A percentile compares a stretch with the other conserved stretches of the same genome.
These are phyloP conservation scores for Gila orcuttii DNA, from an alignment of 2,113 vertebrate species.

Conservation along the genomic window DNA sequence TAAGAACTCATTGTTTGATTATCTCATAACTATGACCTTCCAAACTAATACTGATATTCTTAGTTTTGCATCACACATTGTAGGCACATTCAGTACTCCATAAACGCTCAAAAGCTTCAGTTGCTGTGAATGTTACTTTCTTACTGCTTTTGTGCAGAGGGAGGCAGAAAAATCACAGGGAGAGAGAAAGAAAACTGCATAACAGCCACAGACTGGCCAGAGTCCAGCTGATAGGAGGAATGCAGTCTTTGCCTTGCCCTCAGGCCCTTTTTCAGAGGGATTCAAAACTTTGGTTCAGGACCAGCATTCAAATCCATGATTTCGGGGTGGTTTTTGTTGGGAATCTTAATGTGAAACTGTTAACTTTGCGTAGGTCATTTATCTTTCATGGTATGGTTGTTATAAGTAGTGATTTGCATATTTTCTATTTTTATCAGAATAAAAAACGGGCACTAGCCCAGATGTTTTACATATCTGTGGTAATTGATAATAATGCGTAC, in stretches of 20 bases:
- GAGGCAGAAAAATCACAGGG: neutral
- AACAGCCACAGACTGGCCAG: constrained; percentile 5
- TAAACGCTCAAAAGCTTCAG: neutral
- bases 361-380: neutral
- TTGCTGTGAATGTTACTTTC: neutral
- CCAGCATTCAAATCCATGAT: neutral
- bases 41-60: neutral
- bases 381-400: neutral
- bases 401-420: constrained; percentile 9
- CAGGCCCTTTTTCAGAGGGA: neutral
- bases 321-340: neutral
- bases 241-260: constrained; percentile 25
- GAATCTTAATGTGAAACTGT: neutral
- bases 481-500: neutral
- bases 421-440: constrained; percentile 12
- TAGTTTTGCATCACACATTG: neutral
- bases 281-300: neutral
- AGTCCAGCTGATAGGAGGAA: constrained; percentile 40
- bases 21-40: neutral
- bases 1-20: neutral
- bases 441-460: neutral
- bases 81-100: neutral
- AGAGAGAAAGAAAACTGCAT: neutral
- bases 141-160: neutral
- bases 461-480: constrained; percentile 18